These are phyloP conservation scores for Rhynchotus rufescens DNA, from an alignment of 2,797 vertebrate genomes.

Conservation along the genomic window DNA sequence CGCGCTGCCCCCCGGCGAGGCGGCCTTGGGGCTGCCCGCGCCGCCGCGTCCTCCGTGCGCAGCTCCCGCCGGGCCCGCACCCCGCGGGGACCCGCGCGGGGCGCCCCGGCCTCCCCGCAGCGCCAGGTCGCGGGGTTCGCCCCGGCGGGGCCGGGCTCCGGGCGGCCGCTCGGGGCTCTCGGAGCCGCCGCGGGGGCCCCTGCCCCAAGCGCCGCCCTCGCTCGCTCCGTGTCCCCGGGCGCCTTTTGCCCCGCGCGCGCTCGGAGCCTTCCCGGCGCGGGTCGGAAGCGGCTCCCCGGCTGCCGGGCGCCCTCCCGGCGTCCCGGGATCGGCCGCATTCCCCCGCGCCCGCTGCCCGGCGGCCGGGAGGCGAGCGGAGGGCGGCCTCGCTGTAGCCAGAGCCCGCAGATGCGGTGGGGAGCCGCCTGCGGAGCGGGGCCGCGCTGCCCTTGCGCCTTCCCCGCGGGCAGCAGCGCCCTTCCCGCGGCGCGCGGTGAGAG, in stretches of 20 bases:
- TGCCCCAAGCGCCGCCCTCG: not conserved
- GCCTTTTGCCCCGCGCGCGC: fast-evolving
- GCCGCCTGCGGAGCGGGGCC: no score
- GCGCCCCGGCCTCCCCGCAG: no score
- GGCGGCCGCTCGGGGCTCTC: no score
- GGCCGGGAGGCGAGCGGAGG: not conserved
- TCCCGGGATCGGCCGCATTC: not conserved
- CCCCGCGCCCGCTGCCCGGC: fast-evolving
- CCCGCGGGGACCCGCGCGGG: no score
- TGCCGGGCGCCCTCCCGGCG: constrained; percentile 58
- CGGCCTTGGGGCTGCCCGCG: no score
- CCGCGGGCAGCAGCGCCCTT: fast-evolving
- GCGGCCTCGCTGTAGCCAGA: not conserved
- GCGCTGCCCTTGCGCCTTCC: not conserved
- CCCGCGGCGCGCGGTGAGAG: not conserved
- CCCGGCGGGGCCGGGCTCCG: no score
- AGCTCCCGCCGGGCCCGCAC: no score
- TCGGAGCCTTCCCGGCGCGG: not conserved
- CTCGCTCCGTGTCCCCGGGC: not conserved
- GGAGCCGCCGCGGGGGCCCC: no score
- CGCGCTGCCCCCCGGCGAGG: no score
- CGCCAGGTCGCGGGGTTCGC: no score
- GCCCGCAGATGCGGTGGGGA: no score
- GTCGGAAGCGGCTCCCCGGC: not conserved
- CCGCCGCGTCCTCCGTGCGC: no score